Base-by-base conservation (phyloP, 2,888 invertebrate species). In the Tholera decimalis region DNA sequence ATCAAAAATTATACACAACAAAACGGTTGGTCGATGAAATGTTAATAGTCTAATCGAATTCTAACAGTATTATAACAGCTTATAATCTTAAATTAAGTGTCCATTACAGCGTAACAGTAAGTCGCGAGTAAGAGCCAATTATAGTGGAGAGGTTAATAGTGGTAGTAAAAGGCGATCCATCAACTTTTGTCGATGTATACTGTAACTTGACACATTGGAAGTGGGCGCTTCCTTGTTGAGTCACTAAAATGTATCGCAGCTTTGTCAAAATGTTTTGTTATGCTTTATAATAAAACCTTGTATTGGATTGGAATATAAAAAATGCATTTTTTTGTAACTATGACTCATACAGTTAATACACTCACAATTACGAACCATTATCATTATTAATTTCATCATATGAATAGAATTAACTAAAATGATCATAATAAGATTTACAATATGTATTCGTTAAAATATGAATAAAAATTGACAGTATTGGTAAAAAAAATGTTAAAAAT, bases 121-220 rank as follows among this genome's bases (percentile, higher is more conserved):
- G 63, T 76, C 73, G 73, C 72, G 62, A 63, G 76, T 71, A 72
- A 73, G 72, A 84, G 83, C 84, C 89, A 88, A 89, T 89, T 89
- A 88, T 80, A 84, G 74, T 83, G 80, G 85, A 80, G 77, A 83
- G 84, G 86, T 88, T 88, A 89, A 88, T 85, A 80, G 87, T 81
- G 63, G 69, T 67, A 73, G 77, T 82, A 75, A 86, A 83, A 82
- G 68, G 59, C 61, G 56, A 83, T 83, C 79, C 66, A 80, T 82
- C 82, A 80, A 64, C 44, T 73, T 72, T 62, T 55, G 69, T 75
- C 61, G 43, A 72, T 58, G 50, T 56, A 37, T 55, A 60, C 35
- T 69, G 61, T 73, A 61, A 76, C 18, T 37, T 58, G 62, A 72
- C 68, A 63, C 63, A 35, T 69, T 66, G 5, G 28, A 43, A 67